Evolutionary conservation across 2,888 invertebrate genomes (phyloP).

Genomic region (Chrysina gloriosa): DNA sequence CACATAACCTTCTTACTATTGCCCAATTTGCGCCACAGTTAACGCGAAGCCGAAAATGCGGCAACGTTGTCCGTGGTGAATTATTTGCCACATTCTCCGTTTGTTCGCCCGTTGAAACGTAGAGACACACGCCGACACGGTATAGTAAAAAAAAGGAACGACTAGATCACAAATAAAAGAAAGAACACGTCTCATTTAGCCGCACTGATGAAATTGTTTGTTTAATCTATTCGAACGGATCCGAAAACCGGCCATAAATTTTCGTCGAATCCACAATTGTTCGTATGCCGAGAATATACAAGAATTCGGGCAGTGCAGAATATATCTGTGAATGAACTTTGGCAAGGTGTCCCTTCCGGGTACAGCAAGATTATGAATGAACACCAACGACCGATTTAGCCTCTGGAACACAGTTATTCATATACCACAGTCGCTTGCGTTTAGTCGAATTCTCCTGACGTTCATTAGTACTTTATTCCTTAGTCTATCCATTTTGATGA

Average conservation of each 20-base stretch:
- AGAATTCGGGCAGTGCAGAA: constrained; percentile 44
- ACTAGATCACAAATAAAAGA: constrained; percentile 11
- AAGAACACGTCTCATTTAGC: constrained; percentile 35
- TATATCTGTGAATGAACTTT: constrained; percentile 57
- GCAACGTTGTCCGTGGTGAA: constrained; percentile 17
- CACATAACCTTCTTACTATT: constrained; percentile 9
- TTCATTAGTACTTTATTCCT: constrained; percentile 24
- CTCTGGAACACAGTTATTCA: constrained; percentile 49
- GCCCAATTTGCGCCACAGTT: constrained; percentile 16
- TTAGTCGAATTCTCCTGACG: constrained; percentile 16
- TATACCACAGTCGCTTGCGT: constrained; percentile 37
- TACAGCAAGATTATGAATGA: constrained; percentile 55
- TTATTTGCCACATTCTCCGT: constrained; percentile 20
- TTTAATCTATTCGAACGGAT: constrained; percentile 37
- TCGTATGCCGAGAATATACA: constrained; percentile 42
- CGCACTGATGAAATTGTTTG: constrained; percentile 36
- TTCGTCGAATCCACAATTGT: constrained; percentile 38
- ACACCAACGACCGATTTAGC: constrained; percentile 56
- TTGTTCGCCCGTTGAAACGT: background rate
- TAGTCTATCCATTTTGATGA: background rate
- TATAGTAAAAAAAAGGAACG: constrained; percentile 8
- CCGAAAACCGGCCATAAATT: constrained; percentile 36
- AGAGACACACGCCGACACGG: background rate
- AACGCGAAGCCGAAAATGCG: constrained; percentile 12
- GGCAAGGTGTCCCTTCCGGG: constrained; percentile 57